These are phyloP conservation scores for Anoncus sp. DNA, from an alignment of 2,888 invertebrate species.

Conservation along the genomic window DNA sequence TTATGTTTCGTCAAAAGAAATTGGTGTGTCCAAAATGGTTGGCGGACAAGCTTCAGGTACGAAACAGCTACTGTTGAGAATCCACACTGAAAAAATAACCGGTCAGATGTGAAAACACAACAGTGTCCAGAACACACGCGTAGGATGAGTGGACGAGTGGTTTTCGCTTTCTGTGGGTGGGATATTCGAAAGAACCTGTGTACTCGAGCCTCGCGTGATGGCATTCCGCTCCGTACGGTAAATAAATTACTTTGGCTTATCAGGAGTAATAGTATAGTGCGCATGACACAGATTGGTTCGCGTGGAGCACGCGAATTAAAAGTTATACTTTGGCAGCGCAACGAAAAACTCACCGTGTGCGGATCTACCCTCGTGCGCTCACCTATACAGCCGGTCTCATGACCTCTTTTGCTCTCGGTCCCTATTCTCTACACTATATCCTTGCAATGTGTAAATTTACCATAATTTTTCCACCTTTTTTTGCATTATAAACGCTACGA, in stretches of 20 bases:
- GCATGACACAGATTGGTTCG: conserved; percentile 82
- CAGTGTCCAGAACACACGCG: conserved; percentile 24
- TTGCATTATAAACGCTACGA: background rate
- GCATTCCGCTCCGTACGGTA: conserved; percentile 79
- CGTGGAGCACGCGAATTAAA: conserved; percentile 82
- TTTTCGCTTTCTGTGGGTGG: conserved; percentile 11
- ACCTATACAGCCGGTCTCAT: conserved; percentile 33
- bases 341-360: conserved; percentile 27
- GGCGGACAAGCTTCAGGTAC: background rate
- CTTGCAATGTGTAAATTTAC: conserved; percentile 1
- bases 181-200: conserved; percentile 52
- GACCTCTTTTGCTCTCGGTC: conserved; percentile 37
- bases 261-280: conserved; percentile 81
- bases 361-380: conserved; percentile 22
- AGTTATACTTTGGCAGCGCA: conserved; percentile 71
- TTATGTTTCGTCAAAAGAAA: background rate
- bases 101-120: conserved; percentile 34
- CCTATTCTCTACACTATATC: conserved; percentile 3
- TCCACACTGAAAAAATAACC: conserved; percentile 10
- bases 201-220: conserved; percentile 79
- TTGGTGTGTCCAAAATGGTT: background rate
- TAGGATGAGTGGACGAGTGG: conserved; percentile 34
- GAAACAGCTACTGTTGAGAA: conserved; percentile 20
- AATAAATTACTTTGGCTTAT: conserved; percentile 83
- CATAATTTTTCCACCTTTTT: conserved; percentile 36